phyloP scores from a whole-genome alignment of 64 coral and sea anemone species.

The Exaiptasia diaphana region DNA sequence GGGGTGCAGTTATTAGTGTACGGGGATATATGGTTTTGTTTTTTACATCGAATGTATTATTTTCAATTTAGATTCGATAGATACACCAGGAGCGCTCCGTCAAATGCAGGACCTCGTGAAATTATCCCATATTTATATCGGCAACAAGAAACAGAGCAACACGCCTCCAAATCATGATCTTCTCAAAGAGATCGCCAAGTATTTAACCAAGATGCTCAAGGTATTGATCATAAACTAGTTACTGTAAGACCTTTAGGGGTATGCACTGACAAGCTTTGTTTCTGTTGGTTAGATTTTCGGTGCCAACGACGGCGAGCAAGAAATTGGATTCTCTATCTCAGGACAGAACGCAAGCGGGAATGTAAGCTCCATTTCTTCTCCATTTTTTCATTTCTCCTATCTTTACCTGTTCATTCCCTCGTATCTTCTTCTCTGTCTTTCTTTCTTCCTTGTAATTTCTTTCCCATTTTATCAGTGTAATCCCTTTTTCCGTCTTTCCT shows the following conservation, averaged over 20 bases:
- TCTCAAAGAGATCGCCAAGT: constrained; percentile 66
- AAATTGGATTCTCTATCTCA: constrained; percentile 77
- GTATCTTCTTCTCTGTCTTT: too few relatives aligned
- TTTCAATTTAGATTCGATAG: constrained; percentile 74
- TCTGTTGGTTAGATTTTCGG: constrained; percentile 74
- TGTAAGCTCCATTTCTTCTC: constrained; percentile 71
- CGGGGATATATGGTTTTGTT: neutral
- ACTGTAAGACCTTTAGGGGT: neutral
- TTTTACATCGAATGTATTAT: neutral
- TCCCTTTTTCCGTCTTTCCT: too few relatives aligned
- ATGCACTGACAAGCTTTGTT: neutral
- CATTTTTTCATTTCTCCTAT: too few relatives aligned
- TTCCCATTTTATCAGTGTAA: too few relatives aligned
- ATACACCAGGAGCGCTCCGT: constrained; percentile 74
- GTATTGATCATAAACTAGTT: neutral
- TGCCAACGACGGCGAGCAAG: constrained; percentile 88
- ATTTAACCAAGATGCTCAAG: constrained; percentile 86
- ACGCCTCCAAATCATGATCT: constrained; percentile 81
- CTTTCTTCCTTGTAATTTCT: too few relatives aligned
- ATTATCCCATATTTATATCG: constrained; percentile 89
- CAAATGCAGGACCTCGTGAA: constrained; percentile 95
- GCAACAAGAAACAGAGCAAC: constrained; percentile 84
- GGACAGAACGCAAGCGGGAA: constrained; percentile 45
- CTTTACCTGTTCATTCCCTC: too few relatives aligned
- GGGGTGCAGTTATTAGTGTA: neutral